Conservation (phyloP, 2,113 vertebrate genomes). For the Thryonomys swinderianus region DNA sequence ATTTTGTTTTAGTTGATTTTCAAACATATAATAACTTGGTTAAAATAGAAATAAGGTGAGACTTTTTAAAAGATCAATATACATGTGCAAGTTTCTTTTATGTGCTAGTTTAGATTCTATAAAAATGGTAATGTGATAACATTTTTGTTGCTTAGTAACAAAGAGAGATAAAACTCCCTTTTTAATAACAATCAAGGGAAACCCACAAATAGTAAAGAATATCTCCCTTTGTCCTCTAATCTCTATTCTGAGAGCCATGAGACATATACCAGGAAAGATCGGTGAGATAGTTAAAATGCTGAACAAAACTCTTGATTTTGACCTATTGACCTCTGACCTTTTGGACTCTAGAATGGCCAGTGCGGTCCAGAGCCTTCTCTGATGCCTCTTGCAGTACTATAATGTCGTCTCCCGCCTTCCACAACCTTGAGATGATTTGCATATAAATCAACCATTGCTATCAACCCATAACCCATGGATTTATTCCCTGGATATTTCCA, state of each 20-base stretch:
- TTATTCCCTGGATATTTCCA: not conserved
- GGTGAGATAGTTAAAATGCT: too few relatives aligned
- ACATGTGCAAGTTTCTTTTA: conserved; percentile 45
- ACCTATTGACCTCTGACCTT: too few relatives aligned
- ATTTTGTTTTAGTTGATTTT: conserved; percentile 28
- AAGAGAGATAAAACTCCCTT: not conserved
- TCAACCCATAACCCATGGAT: not conserved
- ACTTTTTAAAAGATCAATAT: conserved; percentile 44
- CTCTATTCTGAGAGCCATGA: not conserved
- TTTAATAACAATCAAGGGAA: not conserved
- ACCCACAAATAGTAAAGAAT: not conserved
- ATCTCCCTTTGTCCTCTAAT: not conserved
- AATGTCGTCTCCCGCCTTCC: not conserved
- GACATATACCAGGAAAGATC: not conserved
- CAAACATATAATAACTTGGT: not conserved
- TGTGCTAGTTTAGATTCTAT: not conserved
- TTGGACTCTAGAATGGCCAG: not conserved
- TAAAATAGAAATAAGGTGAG: conserved; percentile 35
- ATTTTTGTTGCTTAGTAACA: not conserved
- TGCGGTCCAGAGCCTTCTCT: not conserved
- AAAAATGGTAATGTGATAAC: not conserved
- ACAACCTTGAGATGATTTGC: not conserved
- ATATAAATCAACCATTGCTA: not conserved
- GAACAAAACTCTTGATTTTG: too few relatives aligned
- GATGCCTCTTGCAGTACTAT: fast-evolving